Percentiles rank a stretch among this genome's conserved stretches.
These are phyloP conservation scores for Anarsia innoxiella DNA, from an alignment of 2,888 invertebrate genomes.

Conservation along the genomic window DNA sequence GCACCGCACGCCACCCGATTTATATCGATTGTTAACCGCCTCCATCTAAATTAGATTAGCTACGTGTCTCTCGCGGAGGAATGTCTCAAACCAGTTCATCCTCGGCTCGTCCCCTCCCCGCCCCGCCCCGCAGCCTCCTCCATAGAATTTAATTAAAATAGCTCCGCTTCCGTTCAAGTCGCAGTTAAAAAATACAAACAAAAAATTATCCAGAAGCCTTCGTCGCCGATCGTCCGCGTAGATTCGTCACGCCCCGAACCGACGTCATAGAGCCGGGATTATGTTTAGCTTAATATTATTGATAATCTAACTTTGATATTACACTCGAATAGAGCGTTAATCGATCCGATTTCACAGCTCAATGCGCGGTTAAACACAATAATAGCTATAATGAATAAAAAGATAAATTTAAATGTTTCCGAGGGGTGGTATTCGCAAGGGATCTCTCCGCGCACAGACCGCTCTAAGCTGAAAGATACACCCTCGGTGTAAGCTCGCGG, in stretches of 20 bases:
- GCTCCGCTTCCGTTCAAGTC: conserved; percentile 11
- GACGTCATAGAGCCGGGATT: conserved; percentile 32
- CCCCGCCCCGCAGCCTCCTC: background rate
- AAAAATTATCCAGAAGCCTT: conserved; percentile 38
- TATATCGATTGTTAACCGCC: background rate
- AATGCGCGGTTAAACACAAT: conserved; percentile 48
- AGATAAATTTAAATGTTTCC: conserved; percentile 29
- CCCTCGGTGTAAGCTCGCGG: conserved; percentile 13
- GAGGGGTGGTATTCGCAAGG: conserved; percentile 35
- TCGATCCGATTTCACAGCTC: conserved; percentile 60
- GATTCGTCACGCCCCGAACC: conserved; percentile 17
- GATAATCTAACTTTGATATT: conserved; percentile 37
- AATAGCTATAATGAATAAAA: conserved; percentile 60
- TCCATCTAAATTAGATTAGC: conserved; percentile 7
- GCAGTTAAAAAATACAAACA: conserved; percentile 12
- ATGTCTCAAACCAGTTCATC: conserved; percentile 4
- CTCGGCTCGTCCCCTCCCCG: no score
- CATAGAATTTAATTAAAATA: conserved; percentile 13
- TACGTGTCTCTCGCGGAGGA: conserved; percentile 4
- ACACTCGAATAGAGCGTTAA: conserved; percentile 44
- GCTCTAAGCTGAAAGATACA: conserved; percentile 21
- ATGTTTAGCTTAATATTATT: conserved; percentile 36
- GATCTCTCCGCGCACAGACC: conserved; percentile 28
- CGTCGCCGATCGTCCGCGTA: no score
- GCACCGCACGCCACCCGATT: background rate